Percentiles rank a stretch among this genome's conserved stretches.
phyloP scores from a whole-genome alignment of 2,888 invertebrate genomes.

The Andrena haemorrhoa region DNA sequence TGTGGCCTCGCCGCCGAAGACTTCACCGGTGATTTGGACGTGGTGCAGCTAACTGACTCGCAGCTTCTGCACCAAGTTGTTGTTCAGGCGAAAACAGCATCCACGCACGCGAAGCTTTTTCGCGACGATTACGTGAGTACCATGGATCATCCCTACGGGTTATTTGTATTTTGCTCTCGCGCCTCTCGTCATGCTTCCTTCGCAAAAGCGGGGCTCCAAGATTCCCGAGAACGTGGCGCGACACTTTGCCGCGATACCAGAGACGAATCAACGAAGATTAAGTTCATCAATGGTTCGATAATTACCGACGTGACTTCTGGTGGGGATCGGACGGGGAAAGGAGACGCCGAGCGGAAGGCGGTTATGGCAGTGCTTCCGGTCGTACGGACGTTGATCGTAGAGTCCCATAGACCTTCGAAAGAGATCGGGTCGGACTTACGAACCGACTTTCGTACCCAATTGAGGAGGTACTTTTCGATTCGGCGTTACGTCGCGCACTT shows the following conservation, averaged over 20 bases:
- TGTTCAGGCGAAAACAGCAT: constrained; percentile 84
- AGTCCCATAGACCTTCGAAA: constrained; percentile 71
- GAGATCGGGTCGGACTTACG: constrained; percentile 67
- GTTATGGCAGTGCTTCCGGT: constrained; percentile 81
- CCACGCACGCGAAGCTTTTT: constrained; percentile 84
- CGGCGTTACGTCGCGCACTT: neutral
- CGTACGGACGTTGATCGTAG: constrained; percentile 75
- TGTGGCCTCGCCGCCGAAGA: constrained; percentile 84
- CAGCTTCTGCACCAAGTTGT: constrained; percentile 84
- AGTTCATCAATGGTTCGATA: constrained; percentile 67
- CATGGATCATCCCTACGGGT: neutral
- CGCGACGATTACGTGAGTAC: constrained; percentile 86
- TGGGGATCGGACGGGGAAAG: constrained; percentile 60
- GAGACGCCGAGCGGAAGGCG: constrained; percentile 78
- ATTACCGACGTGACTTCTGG: constrained; percentile 69
- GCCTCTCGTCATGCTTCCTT: constrained; percentile 7
- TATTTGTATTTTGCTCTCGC: neutral
- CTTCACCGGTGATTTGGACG: constrained; percentile 77
- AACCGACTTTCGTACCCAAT: constrained; percentile 41
- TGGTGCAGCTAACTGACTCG: constrained; percentile 80
- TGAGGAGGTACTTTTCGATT: neutral
- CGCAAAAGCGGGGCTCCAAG: neutral
- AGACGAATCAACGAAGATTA: constrained; percentile 51
- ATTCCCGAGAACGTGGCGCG: neutral
- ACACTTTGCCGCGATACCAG: constrained; percentile 15